Percentiles rank a stretch among this genome's conserved stretches.
Evolutionary conservation across 2,113 vertebrate species (phyloP).

Genomic region (Macquaria ambigua): DNA sequence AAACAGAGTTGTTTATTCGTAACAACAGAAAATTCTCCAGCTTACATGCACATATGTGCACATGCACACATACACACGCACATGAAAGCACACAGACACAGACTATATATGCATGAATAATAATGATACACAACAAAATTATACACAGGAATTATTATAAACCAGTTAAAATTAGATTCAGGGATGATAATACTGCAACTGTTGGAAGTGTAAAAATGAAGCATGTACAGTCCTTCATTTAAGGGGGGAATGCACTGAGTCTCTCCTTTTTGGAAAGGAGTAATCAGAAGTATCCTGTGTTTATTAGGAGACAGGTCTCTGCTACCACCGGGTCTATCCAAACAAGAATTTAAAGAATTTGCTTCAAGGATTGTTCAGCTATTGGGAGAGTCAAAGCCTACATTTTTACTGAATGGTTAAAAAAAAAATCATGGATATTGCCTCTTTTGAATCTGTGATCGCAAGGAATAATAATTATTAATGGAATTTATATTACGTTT

Average conservation of each 20-base stretch:
- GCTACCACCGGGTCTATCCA: neutral
- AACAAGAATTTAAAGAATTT: neutral
- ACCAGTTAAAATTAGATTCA: neutral
- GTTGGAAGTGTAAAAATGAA: neutral
- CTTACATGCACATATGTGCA: slow-evolving; percentile 28
- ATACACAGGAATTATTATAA: neutral
- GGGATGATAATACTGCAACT: neutral
- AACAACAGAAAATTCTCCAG: slow-evolving; percentile 20
- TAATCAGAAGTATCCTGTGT: neutral
- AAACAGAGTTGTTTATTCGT: slow-evolving; percentile 32
- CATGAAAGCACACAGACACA: neutral
- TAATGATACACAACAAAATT: neutral
- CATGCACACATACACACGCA: neutral
- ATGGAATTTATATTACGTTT: neutral
- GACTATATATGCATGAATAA: neutral
- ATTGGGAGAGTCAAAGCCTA: neutral
- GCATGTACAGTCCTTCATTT: neutral
- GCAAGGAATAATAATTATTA: neutral
- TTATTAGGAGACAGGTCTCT: neutral
- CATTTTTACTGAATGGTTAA: neutral
- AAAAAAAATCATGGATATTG: neutral
- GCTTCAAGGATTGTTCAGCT: neutral
- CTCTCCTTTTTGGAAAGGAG: neutral
- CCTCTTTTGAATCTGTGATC: neutral
- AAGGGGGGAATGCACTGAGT: neutral